A percentile compares a stretch with the other conserved stretches of the same genome.
phyloP scores from a whole-genome alignment of 1,140 invertebrate species.

The Scaptomyza montana region DNA sequence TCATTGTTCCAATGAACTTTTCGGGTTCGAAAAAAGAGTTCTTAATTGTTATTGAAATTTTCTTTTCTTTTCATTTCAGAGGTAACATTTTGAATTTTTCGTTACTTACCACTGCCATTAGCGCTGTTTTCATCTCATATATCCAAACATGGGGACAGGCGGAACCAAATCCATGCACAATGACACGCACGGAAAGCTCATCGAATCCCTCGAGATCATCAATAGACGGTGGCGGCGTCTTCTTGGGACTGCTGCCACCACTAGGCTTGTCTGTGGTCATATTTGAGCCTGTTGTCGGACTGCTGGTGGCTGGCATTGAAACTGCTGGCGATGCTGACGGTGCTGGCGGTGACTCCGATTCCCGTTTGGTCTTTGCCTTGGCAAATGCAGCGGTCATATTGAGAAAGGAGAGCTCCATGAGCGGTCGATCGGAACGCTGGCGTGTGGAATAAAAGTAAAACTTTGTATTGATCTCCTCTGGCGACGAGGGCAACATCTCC shows the following conservation, averaged over 20 bases:
- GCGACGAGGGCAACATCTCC: constrained; percentile 94
- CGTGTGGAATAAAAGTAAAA: constrained; percentile 88
- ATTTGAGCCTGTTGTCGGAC: neutral
- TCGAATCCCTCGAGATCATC: constrained; percentile 79
- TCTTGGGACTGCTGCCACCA: constrained; percentile 41
- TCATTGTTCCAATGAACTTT: too few species aligned
- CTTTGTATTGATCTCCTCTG: constrained; percentile 93
- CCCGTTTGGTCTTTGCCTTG: constrained; percentile 53
- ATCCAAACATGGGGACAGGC: constrained; percentile 96
- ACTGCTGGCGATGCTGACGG: too few species aligned
- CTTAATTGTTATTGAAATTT: too few species aligned
- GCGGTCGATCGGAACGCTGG: constrained; percentile 86
- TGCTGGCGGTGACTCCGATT: constrained; percentile 26
- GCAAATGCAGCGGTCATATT: constrained; percentile 86
- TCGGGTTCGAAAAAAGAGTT: too few species aligned
- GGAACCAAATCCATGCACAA: constrained; percentile 97
- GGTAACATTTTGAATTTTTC: neutral
- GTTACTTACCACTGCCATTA: constrained; percentile 91
- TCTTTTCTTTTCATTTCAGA: too few species aligned
- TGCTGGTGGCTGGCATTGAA: constrained; percentile 25
- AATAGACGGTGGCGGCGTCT: constrained; percentile 48
- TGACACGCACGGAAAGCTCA: constrained; percentile 91
- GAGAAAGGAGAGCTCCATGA: constrained; percentile 87
- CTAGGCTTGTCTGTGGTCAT: constrained; percentile 44
- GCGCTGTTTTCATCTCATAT: constrained; percentile 94